phyloP scores from a whole-genome alignment of 2,797 vertebrate genomes.

The Pseudochirops cupreus region DNA sequence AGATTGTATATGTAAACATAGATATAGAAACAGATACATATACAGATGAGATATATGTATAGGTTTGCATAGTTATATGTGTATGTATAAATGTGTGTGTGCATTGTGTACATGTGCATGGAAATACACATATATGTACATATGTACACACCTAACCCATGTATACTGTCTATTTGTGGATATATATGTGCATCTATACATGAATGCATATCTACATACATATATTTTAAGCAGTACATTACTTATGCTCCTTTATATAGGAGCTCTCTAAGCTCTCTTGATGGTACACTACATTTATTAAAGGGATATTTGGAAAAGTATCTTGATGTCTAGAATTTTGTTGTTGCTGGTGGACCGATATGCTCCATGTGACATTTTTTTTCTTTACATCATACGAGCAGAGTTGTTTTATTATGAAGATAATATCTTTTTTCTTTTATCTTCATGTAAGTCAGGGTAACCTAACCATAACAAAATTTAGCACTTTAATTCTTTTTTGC shows the following conservation, averaged over 20 bases:
- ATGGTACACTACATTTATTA: not conserved
- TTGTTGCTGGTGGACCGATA: not conserved
- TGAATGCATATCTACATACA: not conserved
- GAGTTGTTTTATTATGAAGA: not conserved
- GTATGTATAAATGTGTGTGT: no score
- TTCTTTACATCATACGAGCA: not conserved
- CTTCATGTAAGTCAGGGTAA: not conserved
- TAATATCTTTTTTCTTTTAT: not conserved
- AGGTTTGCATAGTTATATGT: no score
- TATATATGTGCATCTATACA: not conserved
- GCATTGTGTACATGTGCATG: no score
- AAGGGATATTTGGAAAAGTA: not conserved
- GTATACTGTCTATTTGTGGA: not conserved
- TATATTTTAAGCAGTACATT: not conserved
- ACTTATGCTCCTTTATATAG: not conserved
- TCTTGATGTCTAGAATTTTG: not conserved
- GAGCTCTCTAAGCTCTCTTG: not conserved
- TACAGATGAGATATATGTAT: no score
- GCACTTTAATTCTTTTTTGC: not conserved
- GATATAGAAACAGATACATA: no score
- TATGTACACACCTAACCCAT: not conserved
- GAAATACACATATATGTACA: no score
- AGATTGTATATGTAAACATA: no score
- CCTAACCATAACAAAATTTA: slow-evolving; percentile 11
- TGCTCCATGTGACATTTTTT: not conserved